Evolutionary conservation across 23 tunicate genomes (phyloP).

Genomic region (Ascidia mentula): DNA sequence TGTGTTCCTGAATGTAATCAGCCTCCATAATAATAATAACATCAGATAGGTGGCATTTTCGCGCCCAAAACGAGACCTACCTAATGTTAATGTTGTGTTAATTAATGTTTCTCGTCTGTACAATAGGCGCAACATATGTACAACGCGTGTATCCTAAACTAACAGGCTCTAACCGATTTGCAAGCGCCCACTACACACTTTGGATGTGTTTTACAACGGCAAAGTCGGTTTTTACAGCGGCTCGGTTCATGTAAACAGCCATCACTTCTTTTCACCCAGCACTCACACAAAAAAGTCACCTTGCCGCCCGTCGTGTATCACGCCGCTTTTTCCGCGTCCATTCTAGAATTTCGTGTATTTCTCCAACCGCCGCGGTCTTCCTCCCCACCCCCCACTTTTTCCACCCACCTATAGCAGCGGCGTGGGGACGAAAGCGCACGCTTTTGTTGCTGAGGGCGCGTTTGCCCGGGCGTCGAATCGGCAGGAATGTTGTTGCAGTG

Average conservation of each 20-base stretch:
- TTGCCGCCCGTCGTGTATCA: background rate
- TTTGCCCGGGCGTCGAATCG: background rate
- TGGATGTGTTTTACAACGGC: background rate
- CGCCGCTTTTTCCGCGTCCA: background rate
- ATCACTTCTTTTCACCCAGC: background rate
- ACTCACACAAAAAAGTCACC: background rate
- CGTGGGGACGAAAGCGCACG: background rate
- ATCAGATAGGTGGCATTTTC: background rate
- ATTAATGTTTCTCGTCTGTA: background rate
- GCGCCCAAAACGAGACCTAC: background rate
- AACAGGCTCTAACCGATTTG: background rate
- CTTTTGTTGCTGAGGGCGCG: background rate
- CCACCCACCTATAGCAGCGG: too few species aligned
- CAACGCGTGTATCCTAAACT: constrained; percentile 1
- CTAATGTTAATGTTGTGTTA: background rate
- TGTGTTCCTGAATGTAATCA: too few species aligned
- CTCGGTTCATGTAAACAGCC: background rate
- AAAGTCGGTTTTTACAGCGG: background rate
- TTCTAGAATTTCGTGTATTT: constrained; percentile 10
- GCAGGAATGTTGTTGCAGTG: constrained; percentile 6
- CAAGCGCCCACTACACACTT: background rate
- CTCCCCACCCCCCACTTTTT: background rate
- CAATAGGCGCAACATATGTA: background rate
- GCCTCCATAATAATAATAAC: too few species aligned
- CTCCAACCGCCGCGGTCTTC: background rate